A percentile compares a stretch with the other conserved stretches of the same genome.
phyloP scores from a whole-genome alignment of 2,113 vertebrate species.

The Leptobrachium ailaonicum region DNA sequence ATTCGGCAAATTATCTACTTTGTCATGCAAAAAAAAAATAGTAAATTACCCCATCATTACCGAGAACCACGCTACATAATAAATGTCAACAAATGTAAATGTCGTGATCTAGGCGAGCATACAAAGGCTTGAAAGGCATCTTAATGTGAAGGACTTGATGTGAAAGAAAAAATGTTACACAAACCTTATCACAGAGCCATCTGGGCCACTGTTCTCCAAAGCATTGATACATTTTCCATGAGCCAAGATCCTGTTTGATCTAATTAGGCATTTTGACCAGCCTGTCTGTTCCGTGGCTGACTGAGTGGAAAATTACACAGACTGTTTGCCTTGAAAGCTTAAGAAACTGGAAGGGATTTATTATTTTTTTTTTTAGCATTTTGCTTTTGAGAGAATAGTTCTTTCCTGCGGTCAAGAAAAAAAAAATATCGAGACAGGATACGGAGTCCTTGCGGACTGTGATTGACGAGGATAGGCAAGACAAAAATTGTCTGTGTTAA shows the following conservation, averaged over 20 bases:
- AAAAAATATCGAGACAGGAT: constrained; percentile 17
- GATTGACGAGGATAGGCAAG: background rate
- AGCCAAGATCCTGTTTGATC: constrained; percentile 44
- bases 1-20: background rate
- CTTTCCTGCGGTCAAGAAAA: constrained; percentile 20
- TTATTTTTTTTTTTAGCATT: background rate
- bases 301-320: constrained; percentile 42
- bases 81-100: constrained; percentile 1
- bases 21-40: background rate
- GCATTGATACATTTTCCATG: constrained; percentile 20
- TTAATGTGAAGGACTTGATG: constrained; percentile 24
- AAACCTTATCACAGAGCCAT: constrained; percentile 43
- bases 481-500: too few species aligned
- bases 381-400: constrained; percentile 10
- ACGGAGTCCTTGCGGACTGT: background rate
- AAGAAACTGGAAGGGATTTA: constrained; percentile 20
- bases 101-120: background rate
- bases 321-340: constrained; percentile 38
- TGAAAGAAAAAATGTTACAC: constrained; percentile 27
- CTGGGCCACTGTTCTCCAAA: constrained; percentile 29
- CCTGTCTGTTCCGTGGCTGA: constrained; percentile 30
- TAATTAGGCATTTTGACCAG: constrained; percentile 18
- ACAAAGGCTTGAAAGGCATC: constrained; percentile 13
- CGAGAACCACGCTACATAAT: background rate
- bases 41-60: background rate